Base-by-base conservation (phyloP, 2,797 vertebrate species). In the Phataginus tricuspis region DNA sequence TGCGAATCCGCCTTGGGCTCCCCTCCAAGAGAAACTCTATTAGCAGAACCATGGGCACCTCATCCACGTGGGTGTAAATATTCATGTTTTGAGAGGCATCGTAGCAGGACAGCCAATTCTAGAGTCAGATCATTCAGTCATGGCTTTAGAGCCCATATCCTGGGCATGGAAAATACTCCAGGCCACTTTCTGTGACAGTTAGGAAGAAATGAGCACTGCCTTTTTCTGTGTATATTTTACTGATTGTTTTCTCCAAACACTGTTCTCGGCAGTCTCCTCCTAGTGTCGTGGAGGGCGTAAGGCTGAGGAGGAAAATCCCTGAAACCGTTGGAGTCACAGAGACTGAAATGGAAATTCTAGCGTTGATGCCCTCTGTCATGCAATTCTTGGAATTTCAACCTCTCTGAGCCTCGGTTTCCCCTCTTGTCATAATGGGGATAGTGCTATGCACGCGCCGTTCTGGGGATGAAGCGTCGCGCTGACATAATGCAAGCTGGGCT, bases 401-500 rank as follows among this genome's bases (percentile, higher is more conserved):
- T 23, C 34, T 12, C 29, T 1, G 34, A 49, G 68, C 68, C 88
- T 92, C 83, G n/a, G 79, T 86, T 77, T 89, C 45, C 68, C 87
- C 27, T 5, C 53, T 34, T 42, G 64, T 49, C 45, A 12, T 15
- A 55, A 18, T 1, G 15, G 37, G 71, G 15, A 1, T 14, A 9
- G 13, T 51, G 5, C 5, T 0, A 11, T 2, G 51, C 2, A 0
- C 0, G 42, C 4, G 45, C 16, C 31, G 31, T 13, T 2, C 2
- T 4, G 21, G n/a, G 29, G 34, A 14, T 23, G 34, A 29, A 29
- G 61, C 1, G 6, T 31, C 0, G 0, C 2, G 64, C 51, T 39
- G 34, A 23, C 4, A 5, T 5, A 25, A 71, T n/a, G 55, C 0
- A 42, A 7, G 39, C 1, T 0, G 0, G 25, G 80, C 55, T 29